Base-by-base conservation (phyloP, 2,113 vertebrate genomes). In the Plecotus auritus region DNA sequence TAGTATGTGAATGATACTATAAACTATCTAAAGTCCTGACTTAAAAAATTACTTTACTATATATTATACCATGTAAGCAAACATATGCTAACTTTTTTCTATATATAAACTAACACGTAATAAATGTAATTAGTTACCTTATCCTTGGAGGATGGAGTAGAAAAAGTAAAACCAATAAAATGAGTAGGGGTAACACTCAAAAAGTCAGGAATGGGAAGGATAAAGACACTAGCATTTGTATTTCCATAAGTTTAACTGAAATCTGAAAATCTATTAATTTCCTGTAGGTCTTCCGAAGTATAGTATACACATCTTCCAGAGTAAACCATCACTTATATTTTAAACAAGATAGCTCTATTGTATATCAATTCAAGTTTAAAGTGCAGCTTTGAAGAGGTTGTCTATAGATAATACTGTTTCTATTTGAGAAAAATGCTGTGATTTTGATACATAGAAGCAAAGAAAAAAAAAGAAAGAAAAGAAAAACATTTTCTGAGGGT, bases 401-500 rank as follows among this genome's bases (percentile, higher is more conserved):
- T 23, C 49, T 86, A 45, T 13, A 91, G 61, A 85, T 91, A 94
- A 70, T 77, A 89, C 73, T 91, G 95, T 90, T 95, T 45, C 49
- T 45, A 74, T 74, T 93, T 89, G 32, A 74, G 32, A 74, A 94
- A 97, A 88, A 47, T 45, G 74, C 14, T 30, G 14, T 67, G 30
- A 26, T 70, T 96, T 95, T 94, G 40, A 89, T 89, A 87, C 84
- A 91, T 84, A 74, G 87, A 85, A 84, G 40, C 54, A 76, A 80
- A 81, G 20, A 37, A 40, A 35, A 64, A 76, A 16, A 81, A 30
- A 16, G 56, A 76, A 35, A 81, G 23, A 16, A 37, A 81, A 88
- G 9, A 77, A 54, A 45, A 86, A 30, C 5, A 66, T 7, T 70
- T 35, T 88, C 23, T 72, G 59, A 88, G 88, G 54, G 56, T 45